Evolutionary conservation across 2,113 vertebrate species (phyloP), one percentile per base, ranked within the genome.

Genomic region (Tachysurus vachellii): DNA sequence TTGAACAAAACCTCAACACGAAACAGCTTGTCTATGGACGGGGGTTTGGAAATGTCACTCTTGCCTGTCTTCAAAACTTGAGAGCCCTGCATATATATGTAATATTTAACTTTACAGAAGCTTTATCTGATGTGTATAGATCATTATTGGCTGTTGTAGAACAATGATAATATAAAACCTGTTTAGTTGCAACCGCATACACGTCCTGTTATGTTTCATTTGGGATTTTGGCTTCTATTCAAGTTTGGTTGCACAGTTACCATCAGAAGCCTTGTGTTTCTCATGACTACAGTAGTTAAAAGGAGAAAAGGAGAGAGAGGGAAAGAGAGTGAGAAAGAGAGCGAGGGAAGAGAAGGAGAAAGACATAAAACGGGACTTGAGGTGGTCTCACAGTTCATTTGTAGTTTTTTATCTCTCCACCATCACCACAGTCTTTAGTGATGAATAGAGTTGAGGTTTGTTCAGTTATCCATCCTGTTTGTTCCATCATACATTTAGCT

Each of bases 161-260:
- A 66, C 31, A 66, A 19, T n/a, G 81, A 62, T 83, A 28, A 66
- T 66, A 66, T 66, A 50, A 83, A 66, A 79, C 47, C 17, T 84
- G 26, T 83, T 68, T 31, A 68, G 62, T 47, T 68, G 7, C n/a
- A 16, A 76, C 85, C 85, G 26, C 76, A 80, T 86, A 14, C 21
- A 17, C 47, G 75, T 26, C 53, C 36, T 54, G 44, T 28, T 80
- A 66, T 54, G 59, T 85, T 85, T 79, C 7, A 50, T 77, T 26
- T 42, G 11, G 50, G 62, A 26, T 68, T 86, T 85, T 61, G 28
- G 54, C 9, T 85, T 80, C 13, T 36, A n/a, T 28, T 80, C 50
- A 80, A 19, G n/a, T 66, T 31, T 66, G 84, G 73, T 79, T 80
- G 73, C 44, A 85, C 84, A 85, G 84, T 68, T 68, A 80, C 61